Base-by-base conservation (phyloP, 2,113 vertebrate genomes). In the Gambusia affinis region DNA sequence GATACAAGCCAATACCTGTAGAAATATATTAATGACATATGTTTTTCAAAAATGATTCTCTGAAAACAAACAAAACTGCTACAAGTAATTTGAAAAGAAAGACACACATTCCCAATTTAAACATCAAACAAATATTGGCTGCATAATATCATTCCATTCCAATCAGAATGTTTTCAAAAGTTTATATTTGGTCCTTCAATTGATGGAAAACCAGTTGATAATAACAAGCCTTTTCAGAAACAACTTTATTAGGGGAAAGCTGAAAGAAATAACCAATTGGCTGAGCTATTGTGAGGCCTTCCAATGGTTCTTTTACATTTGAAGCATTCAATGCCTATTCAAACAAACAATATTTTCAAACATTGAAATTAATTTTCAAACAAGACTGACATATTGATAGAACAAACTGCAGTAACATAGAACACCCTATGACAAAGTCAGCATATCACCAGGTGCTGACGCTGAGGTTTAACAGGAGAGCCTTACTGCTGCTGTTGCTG, bases 381-480 rank as follows among this genome's bases (percentile, higher is more conserved):
- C 10, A 4, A 17, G 8, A 66, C 39, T 47, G n/a, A 85, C 1
- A 69, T 19, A 60, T 12, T 33, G 22, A 67, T 39, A 12, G 39
- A 62, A n/a, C 10, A 31, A 68, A 70, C 31, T 47, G 31, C 30
- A 35, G 28, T 15, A 57, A 66, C 15, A 70, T 22, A 29, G 28
- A 66, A 69, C 7, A 7, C 15, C 33, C 30, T 39, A n/a, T 63
- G 24, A 67, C 27, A 82, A 74, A 57, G 31, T 67, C n/a, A 29
- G 31, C 69, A 74, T 31, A 61, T 39, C 3, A 2, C 64, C 28
- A 75, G 35, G 17, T 74, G 64, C 73, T 60, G 39, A 61, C 62
- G 24, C 0, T 22, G 54, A 54, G n/a, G 66, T 69, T 71, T 71
- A 67, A 35, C 8, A 66, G 73, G 72, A 61, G 1, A 73, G 29